A percentile compares a stretch with the other conserved stretches of the same genome.
Conservation (phyloP, 1,140 invertebrate genomes). For the Drosophila micromelanica region DNA sequence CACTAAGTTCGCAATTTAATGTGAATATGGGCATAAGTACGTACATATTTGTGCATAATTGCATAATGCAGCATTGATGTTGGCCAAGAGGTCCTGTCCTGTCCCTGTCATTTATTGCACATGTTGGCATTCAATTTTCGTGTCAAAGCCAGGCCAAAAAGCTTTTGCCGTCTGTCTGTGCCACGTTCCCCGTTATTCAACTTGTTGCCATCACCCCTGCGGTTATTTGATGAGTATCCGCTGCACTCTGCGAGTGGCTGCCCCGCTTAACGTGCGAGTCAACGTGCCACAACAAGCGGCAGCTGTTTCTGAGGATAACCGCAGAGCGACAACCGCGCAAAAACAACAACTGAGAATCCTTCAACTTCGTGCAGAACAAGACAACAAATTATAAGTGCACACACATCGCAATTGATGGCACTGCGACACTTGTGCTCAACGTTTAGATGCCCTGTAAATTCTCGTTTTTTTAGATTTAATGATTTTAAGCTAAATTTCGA, state of each 20-base stretch:
- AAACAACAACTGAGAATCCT: slow-evolving; percentile 23
- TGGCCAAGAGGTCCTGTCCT: slow-evolving; percentile 6
- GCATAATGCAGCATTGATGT: slow-evolving; percentile 22
- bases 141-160: slow-evolving; percentile 34
- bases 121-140: slow-evolving; percentile 52
- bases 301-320: slow-evolving; percentile 55
- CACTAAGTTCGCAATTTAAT: slow-evolving; percentile 14
- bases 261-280: not conserved
- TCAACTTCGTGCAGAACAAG: slow-evolving; percentile 16
- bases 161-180: not conserved
- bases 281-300: slow-evolving; percentile 31
- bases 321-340: slow-evolving; percentile 34
- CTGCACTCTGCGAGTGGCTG: slow-evolving; percentile 9
- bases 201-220: slow-evolving; percentile 19
- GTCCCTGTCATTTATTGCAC: slow-evolving; percentile 53
- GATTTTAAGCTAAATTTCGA: too few relatives aligned
- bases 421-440: slow-evolving; percentile 15
- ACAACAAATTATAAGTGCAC: slow-evolving; percentile 46
- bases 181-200: slow-evolving; percentile 23
- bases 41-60: slow-evolving; percentile 28
- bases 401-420: slow-evolving; percentile 48
- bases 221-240: slow-evolving; percentile 18
- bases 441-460: slow-evolving; percentile 4
- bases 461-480: too few relatives aligned
- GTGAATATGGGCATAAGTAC: not conserved